These are phyloP conservation scores for Psammodynastes pulverulentus DNA, from an alignment of 2,113 vertebrate genomes.

Conservation along the genomic window DNA sequence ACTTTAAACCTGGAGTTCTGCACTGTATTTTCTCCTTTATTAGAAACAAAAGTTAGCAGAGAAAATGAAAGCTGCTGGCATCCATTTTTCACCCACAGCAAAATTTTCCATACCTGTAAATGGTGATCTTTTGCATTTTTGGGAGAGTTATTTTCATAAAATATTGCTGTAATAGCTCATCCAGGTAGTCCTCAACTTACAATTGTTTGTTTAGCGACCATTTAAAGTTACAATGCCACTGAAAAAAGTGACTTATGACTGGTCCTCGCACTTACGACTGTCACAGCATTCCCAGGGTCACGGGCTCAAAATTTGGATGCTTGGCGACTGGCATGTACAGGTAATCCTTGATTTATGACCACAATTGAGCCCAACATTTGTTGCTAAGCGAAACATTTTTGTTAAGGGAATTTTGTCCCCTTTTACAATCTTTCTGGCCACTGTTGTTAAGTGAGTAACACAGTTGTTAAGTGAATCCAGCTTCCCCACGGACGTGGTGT, in stretches of 20 bases:
- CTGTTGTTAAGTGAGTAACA: background rate
- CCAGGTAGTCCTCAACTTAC: background rate
- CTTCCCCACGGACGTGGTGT: background rate
- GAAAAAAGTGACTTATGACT: too few species aligned
- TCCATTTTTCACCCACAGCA: background rate
- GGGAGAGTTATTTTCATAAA: too few species aligned
- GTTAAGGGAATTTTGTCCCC: background rate
- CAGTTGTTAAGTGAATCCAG: background rate
- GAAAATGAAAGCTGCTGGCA: background rate
- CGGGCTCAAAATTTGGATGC: background rate
- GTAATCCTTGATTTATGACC: background rate
- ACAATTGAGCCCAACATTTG: background rate
- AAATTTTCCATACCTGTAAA: background rate
- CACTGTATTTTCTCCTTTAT: background rate
- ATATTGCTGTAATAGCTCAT: too few species aligned
- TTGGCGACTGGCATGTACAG: background rate
- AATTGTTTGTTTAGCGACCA: background rate
- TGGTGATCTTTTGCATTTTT: background rate
- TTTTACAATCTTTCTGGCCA: background rate
- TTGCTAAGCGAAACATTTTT: background rate
- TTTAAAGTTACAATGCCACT: too few species aligned
- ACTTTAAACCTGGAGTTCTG: background rate
- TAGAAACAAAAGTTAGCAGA: background rate
- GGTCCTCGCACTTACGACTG: too few species aligned
- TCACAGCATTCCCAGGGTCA: background rate